These are phyloP conservation scores for Aquatica leii DNA, from an alignment of 2,888 invertebrate genomes.

Conservation along the genomic window DNA sequence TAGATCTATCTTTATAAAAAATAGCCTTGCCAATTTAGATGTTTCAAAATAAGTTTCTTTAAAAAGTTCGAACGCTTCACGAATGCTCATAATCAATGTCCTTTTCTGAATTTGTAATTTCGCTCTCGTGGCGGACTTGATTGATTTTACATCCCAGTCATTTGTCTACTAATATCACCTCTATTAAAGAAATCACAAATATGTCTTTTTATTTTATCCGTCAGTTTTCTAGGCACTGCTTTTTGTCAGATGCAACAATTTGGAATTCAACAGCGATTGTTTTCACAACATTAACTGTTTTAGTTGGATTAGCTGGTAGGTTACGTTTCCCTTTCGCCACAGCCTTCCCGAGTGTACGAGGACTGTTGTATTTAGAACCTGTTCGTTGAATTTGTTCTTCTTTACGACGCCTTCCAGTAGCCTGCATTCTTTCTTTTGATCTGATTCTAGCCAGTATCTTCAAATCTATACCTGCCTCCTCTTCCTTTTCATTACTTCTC, in stretches of 20 bases:
- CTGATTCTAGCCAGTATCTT: no score
- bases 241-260: conserved; percentile 24
- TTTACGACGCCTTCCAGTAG: conserved; percentile 26
- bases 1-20: no score
- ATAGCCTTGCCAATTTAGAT: background rate
- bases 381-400: conserved; percentile 1
- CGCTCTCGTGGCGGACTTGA: conserved; percentile 18
- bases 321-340: no score
- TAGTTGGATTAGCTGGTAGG: conserved; percentile 30
- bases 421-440: conserved; percentile 24
- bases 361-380: background rate
- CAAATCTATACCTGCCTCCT: no score
- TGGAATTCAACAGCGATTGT: conserved; percentile 29
- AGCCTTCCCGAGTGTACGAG: conserved; percentile 18
- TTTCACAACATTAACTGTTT: conserved; percentile 26
- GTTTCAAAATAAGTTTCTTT: no score
- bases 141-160: conserved; percentile 16
- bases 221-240: conserved; percentile 18
- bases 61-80: conserved; percentile 25
- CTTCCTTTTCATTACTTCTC: no score
- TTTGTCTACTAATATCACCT: conserved; percentile 26
- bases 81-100: conserved; percentile 24
- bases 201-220: conserved; percentile 21
- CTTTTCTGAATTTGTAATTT: conserved; percentile 24
- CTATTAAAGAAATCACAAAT: conserved; percentile 24